Base-by-base conservation (phyloP, 2,888 invertebrate genomes). In the Alentia gelatinosa region DNA sequence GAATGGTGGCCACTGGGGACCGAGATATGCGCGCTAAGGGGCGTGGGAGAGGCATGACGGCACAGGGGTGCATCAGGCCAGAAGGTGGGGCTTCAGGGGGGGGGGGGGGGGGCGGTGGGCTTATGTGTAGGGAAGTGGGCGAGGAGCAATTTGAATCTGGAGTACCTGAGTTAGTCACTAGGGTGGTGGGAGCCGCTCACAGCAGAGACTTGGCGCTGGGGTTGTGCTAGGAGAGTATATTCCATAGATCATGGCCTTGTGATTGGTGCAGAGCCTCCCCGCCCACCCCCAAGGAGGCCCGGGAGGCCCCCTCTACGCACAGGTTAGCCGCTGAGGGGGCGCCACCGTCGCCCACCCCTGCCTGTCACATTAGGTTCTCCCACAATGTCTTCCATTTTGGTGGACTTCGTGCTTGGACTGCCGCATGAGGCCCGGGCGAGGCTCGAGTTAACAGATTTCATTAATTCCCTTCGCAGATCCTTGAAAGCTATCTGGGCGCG, bases 311-410 rank as follows among this genome's bases (percentile, higher is more conserved):
- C n/a, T 30, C n/a, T n/a, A 56, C 56, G 56, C 56, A 56, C 23
- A n/a, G 56, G 68, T 26, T 15, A 12, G 79, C 37, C 79, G 15
- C 79, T 35, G 63, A 79, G 37, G 79, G 39, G 79, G 37, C 35
- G 79, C 39, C 39, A 39, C 79, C 26, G 30, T 1, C n/a, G 30
- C 30, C 68, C 12, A 30, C 68, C 68, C 79, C 37, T 23, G 37
- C 35, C 79, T 39, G 79, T 35, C 39, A 39, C 79, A 79, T 79
- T 79, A 79, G 79, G 79, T 15, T 39, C 79, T 19, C 56, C 12
- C 79, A 79, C 79, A 79, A 79, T 79, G 79, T 79, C 79, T 39
- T 39, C 79, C 79, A 79, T 79, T 79, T 79, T 19, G 39, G 23
- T 35, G 5, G 39, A 26, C 39, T 79, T 26, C 79, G 79, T 79